Conservation (phyloP, 30 jellyfish, hydroid and myxozoan species). For the Aurelia sp. region DNA sequence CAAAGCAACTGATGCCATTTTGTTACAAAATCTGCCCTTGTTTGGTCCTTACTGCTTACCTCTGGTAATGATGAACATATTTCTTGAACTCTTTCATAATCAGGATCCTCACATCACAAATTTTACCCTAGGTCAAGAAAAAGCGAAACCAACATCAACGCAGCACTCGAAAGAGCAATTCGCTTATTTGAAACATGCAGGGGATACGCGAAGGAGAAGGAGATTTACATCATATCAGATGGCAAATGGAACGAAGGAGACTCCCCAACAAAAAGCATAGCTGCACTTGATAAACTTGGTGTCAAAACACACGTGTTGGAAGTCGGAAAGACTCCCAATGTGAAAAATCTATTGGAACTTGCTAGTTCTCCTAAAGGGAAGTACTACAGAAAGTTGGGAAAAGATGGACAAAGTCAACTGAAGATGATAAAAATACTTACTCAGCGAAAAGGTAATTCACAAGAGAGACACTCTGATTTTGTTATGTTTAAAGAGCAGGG, state of each 20-base stretch:
- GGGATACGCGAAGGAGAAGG: slow-evolving; percentile 57
- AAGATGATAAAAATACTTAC: neutral
- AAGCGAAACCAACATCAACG: slow-evolving; percentile 45
- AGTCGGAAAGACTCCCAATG: neutral
- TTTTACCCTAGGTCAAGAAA: neutral
- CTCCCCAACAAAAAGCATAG: neutral
- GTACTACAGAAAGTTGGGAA: neutral
- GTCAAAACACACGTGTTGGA: slow-evolving; percentile 27
- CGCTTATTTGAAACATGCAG: slow-evolving; percentile 11
- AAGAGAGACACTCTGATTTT: neutral
- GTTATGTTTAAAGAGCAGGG: neutral
- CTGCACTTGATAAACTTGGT: neutral
- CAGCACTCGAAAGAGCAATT: slow-evolving; percentile 28
- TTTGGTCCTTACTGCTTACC: too few relatives aligned
- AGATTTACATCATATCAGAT: slow-evolving; percentile 54
- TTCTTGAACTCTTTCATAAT: too few relatives aligned
- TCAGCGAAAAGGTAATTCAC: slow-evolving; percentile 1
- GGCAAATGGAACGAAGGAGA: slow-evolving; percentile 61
- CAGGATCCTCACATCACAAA: too few relatives aligned
- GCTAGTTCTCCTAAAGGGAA: neutral
- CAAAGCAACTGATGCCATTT: too few relatives aligned
- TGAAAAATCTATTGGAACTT: neutral
- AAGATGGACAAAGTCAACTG: neutral
- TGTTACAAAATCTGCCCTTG: too few relatives aligned
- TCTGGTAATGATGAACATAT: too few relatives aligned